Evolutionary conservation across 2,888 invertebrate species (phyloP), one percentile per base, ranked within the genome.

Genomic region (Keiferia lycopersicella): DNA sequence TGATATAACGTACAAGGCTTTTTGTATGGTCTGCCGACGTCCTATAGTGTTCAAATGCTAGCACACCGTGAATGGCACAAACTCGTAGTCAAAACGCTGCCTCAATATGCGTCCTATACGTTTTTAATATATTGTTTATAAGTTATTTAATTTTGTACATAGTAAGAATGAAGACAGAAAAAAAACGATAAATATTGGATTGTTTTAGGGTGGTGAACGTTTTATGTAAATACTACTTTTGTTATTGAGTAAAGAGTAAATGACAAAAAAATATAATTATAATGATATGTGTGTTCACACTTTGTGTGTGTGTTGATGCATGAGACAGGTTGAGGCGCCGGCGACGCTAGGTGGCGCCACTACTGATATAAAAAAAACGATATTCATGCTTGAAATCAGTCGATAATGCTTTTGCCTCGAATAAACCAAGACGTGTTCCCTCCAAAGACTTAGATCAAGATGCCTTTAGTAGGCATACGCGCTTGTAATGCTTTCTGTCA

Each of bases 71-170:
- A 20, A 48, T 22, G 51, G 14, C 51, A 53, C 51, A 53, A 22
- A 45, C 34, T 64, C 56, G 65, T 61, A 63, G 59, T 65, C 68
- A 69, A 67, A 65, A 69, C 71, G 76, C 72, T 77, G 76, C 77
- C 74, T 74, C 74, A 71, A 69, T 70, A 73, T 50, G 83, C 81
- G 82, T 85, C 82, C 82, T 73, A 74, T 79, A 83, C 77, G 78
- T 87, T 88, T 89, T 84, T 86, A 87, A 76, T 88, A 88, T 88
- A 83, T 87, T 85, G 79, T 89, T 88, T 88, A 72, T 90, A 90
- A 89, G 89, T 86, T 88, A 86, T 90, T 90, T 88, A 87, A 85
- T 77, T 74, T 67, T 88, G 87, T 89, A 89, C 78, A 90, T 88
- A 90, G 77, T 85, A 84, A 84, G 85, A 82, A 81, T 81, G 83